Evolutionary conservation across 2,888 invertebrate genomes (phyloP).

Genomic region (Hypsopygia costalis): DNA sequence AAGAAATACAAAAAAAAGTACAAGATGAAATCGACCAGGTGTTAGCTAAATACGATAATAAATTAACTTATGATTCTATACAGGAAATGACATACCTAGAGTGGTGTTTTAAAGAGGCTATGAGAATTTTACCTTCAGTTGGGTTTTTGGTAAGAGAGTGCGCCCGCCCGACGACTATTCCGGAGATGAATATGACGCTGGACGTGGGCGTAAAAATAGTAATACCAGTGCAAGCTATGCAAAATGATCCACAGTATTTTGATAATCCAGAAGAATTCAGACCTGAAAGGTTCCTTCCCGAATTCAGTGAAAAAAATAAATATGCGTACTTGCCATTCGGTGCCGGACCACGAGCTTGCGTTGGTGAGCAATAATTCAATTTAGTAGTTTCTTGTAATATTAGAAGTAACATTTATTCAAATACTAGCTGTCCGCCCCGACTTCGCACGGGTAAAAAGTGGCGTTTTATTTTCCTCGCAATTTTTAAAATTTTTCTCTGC

Average conservation of each 20-base stretch:
- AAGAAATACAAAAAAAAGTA: slow-evolving; percentile 40
- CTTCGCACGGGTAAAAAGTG: too few relatives aligned
- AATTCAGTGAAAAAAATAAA: slow-evolving; percentile 28
- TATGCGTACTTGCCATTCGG: slow-evolving; percentile 51
- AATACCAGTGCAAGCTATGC: slow-evolving; percentile 46
- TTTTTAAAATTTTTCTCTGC: too few relatives aligned
- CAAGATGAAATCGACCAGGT: slow-evolving; percentile 48
- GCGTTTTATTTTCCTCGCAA: too few relatives aligned
- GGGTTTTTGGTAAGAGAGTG: slow-evolving; percentile 37
- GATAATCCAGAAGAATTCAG: slow-evolving; percentile 44
- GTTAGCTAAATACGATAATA: slow-evolving; percentile 33
- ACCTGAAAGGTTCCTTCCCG: slow-evolving; percentile 46
- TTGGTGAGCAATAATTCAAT: slow-evolving; percentile 33
- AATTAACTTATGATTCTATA: slow-evolving; percentile 48
- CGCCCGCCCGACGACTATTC: slow-evolving; percentile 32
- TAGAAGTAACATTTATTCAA: too few relatives aligned
- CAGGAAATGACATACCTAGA: slow-evolving; percentile 56
- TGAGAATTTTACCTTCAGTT: slow-evolving; percentile 48
- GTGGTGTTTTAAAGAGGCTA: slow-evolving; percentile 48
- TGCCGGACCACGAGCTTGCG: slow-evolving; percentile 49
- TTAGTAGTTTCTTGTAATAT: too few relatives aligned
- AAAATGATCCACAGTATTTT: slow-evolving; percentile 50
- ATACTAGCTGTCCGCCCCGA: too few relatives aligned
- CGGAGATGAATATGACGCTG: slow-evolving; percentile 35
- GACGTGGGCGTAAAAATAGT: slow-evolving; percentile 29